These are phyloP conservation scores for Julus scandinavius DNA, from an alignment of 2,888 invertebrate genomes.

Conservation along the genomic window DNA sequence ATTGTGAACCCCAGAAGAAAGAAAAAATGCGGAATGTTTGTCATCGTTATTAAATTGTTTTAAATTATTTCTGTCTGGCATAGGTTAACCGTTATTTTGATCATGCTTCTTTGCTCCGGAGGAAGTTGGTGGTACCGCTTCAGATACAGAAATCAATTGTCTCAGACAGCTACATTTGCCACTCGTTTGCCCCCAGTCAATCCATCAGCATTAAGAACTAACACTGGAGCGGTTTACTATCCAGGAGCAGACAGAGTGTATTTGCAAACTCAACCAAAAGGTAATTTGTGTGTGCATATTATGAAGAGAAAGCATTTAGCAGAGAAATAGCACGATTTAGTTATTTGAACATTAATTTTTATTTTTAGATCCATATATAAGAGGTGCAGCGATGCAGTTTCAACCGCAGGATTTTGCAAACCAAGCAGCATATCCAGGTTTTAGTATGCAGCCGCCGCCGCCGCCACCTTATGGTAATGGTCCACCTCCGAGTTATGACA, in stretches of 20 bases:
- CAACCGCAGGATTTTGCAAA: not conserved
- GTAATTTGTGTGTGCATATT: not conserved
- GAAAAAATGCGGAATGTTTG: too few relatives aligned
- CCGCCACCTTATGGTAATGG: conserved; percentile 12
- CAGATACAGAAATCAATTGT: conserved; percentile 53
- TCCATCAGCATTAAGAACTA: conserved; percentile 19
- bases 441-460: not conserved
- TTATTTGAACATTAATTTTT: not conserved
- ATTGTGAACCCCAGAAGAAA: not conserved
- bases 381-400: not conserved
- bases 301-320: not conserved
- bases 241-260: conserved; percentile 55
- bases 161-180: conserved; percentile 26
- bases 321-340: not conserved
- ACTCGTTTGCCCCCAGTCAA: not conserved
- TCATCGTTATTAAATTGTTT: conserved; percentile 7
- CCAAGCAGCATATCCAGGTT: not conserved
- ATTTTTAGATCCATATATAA: conserved; percentile 2
- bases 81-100: conserved; percentile 70
- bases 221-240: conserved; percentile 55
- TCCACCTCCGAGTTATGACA: conserved; percentile 30
- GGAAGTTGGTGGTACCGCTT: conserved; percentile 71
- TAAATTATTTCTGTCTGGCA: not conserved
- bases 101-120: conserved; percentile 70
- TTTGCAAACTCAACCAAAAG: conserved; percentile 54